A percentile compares a stretch with the other conserved stretches of the same genome.
Conservation (phyloP, 1,140 invertebrate genomes). For the Himalopsyche phryganea region DNA sequence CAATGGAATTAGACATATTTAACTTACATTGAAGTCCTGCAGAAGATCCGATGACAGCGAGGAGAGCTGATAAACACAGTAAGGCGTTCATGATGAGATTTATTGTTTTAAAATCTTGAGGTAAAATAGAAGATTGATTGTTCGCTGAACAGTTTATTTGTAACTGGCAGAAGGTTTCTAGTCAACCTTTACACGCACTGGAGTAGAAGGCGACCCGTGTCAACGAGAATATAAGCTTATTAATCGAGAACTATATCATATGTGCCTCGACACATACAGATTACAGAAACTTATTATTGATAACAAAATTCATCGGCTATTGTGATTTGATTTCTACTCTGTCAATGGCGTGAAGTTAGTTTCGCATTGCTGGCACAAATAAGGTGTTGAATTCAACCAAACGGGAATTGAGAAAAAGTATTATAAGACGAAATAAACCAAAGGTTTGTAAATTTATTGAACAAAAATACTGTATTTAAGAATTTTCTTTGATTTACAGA, state of each 20-base stretch:
- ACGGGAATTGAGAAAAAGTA: too few species aligned
- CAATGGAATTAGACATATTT: neutral
- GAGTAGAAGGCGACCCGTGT: slow-evolving; percentile 71
- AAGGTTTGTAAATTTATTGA: too few species aligned
- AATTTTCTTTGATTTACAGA: too few species aligned
- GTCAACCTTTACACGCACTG: slow-evolving; percentile 83
- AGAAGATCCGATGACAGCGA: slow-evolving; percentile 40
- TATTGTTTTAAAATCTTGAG: neutral
- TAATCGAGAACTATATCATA: neutral
- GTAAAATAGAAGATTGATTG: neutral
- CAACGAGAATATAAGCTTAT: slow-evolving; percentile 2
- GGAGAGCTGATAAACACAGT: slow-evolving; percentile 39
- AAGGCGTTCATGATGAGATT: slow-evolving; percentile 49
- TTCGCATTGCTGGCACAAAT: neutral
- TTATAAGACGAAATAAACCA: too few species aligned
- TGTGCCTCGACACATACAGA: neutral
- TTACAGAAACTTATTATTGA: neutral
- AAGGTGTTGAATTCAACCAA: too few species aligned
- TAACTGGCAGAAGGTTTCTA: slow-evolving; percentile 16
- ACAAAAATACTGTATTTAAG: too few species aligned
- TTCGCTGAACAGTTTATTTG: slow-evolving; percentile 42
- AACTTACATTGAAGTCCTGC: slow-evolving; percentile 17
- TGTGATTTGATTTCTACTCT: too few species aligned
- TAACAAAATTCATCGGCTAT: too few species aligned
- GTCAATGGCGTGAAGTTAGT: neutral